Evolutionary conservation across 2,888 invertebrate species (phyloP).

Genomic region (Lysandra bellargus): DNA sequence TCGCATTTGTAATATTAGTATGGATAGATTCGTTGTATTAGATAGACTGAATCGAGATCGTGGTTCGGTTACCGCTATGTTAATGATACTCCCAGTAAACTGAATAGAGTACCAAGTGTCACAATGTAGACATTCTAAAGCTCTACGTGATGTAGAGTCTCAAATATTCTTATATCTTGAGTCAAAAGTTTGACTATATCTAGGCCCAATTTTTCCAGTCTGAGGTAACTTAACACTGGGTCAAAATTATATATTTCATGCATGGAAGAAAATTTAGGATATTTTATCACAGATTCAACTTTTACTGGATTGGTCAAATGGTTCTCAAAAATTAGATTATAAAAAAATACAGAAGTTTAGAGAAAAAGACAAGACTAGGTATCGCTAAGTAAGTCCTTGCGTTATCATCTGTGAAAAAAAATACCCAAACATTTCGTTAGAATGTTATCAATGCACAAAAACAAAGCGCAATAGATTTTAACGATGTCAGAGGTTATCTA

Average conservation of each 20-base stretch:
- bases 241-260: too few relatives aligned
- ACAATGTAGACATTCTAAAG: background rate
- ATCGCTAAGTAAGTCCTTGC: background rate
- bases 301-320: too few relatives aligned
- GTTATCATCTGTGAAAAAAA: background rate
- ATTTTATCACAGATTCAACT: too few relatives aligned
- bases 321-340: too few relatives aligned
- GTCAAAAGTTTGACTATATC: too few relatives aligned
- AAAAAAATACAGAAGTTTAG: too few relatives aligned
- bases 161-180: background rate
- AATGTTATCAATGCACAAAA: conserved; percentile 9
- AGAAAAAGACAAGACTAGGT: background rate
- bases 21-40: background rate
- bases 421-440: background rate
- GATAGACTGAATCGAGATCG: background rate
- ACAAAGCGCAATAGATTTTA: conserved; percentile 10
- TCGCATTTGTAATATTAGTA: background rate
- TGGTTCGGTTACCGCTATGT: background rate
- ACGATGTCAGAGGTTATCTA: conserved; percentile 63
- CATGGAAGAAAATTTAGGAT: too few relatives aligned
- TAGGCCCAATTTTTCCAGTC: too few relatives aligned
- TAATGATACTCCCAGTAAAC: background rate
- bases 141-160: background rate
- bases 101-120: background rate
- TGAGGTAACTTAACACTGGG: too few relatives aligned